Evolutionary conservation across 2,113 vertebrate species (phyloP), one percentile per base, ranked within the genome.

Genomic region (Potamarius usumacintae): DNA sequence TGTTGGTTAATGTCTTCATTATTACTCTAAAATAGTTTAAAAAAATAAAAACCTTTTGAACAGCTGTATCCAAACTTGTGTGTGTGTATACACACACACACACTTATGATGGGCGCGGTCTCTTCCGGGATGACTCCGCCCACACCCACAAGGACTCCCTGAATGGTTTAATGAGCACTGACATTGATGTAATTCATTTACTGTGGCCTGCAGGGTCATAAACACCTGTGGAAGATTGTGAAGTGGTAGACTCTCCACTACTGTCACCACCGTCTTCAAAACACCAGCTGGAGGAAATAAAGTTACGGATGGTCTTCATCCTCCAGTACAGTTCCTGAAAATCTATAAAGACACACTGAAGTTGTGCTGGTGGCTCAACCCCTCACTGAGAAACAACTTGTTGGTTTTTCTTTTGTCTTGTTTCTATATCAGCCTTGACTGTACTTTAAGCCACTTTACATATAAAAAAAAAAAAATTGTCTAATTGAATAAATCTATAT

Each of bases 21-120:
- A 25, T 8, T 62, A 62, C 6, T 62, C 18, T 62, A 22, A 62
- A 62, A 62, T 7, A 25, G 2, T 18, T 1, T 9, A 60, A 60
- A 60, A 60, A 4, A 60, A 4, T 18, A 5, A 2, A 4, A 4
- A 14, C 14, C 17, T 62, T 62, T 62, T 62, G 20, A 20, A 62
- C 60, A 62, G 7, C 34, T 42, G 18, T 22, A 20, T 62, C 60
- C 60, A 62, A 62, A 62, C 60, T 65, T 60, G 0, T 60, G 34
- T 34, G 2, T 34, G 20, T 55, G 12, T 0, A 10, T 4, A 2
- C 2, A 7, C 7, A n/a, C 2, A 10, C 10, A 2, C 2, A 7
- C 7, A n/a, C 8, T 9, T 63, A 25, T 22, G 22, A 25, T 63
- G 22, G 62, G 62, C 2, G 62, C 25, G 62, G 62, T 25, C 62